These are phyloP conservation scores for Volucella inanis DNA, from an alignment of 2,888 invertebrate genomes.

Conservation along the genomic window DNA sequence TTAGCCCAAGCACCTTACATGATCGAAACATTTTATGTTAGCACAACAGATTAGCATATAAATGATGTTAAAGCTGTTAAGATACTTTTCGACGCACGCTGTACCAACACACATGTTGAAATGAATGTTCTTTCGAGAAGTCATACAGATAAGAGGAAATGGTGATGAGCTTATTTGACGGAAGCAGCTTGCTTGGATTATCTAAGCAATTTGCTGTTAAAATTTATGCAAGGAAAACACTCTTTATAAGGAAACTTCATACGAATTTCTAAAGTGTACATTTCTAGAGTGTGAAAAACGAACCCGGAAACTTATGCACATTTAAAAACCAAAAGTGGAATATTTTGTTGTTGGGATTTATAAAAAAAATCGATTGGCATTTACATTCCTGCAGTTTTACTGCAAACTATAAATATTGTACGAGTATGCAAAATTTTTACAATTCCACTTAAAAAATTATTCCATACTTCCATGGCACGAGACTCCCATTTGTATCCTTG, in stretches of 20 bases:
- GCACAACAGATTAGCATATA: constrained; percentile 69
- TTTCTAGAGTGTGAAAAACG: too few relatives aligned
- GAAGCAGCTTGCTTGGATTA: constrained; percentile 13
- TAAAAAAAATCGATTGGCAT: too few relatives aligned
- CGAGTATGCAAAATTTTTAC: too few relatives aligned
- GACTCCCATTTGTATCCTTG: too few relatives aligned
- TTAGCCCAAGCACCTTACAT: constrained; percentile 11
- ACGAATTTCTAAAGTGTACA: not conserved
- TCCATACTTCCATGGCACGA: too few relatives aligned
- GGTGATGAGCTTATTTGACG: constrained; percentile 31
- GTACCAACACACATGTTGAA: too few relatives aligned
- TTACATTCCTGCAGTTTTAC: too few relatives aligned
- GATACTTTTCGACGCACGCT: constrained; percentile 49
- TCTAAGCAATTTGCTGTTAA: constrained; percentile 40
- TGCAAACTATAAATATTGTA: too few relatives aligned
- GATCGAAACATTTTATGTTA: constrained; percentile 63
- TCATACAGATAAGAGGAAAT: constrained; percentile 55
- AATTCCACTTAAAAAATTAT: too few relatives aligned
- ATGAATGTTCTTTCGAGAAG: constrained; percentile 11
- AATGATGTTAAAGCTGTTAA: constrained; percentile 62
- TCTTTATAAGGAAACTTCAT: not conserved
- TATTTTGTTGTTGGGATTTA: too few relatives aligned
- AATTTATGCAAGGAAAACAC: constrained; percentile 41
- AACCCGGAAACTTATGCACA: too few relatives aligned
- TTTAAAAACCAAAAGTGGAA: too few relatives aligned